phyloP scores from a whole-genome alignment of 1,140 invertebrate species.

The Ceratoteleas bidentatus region DNA sequence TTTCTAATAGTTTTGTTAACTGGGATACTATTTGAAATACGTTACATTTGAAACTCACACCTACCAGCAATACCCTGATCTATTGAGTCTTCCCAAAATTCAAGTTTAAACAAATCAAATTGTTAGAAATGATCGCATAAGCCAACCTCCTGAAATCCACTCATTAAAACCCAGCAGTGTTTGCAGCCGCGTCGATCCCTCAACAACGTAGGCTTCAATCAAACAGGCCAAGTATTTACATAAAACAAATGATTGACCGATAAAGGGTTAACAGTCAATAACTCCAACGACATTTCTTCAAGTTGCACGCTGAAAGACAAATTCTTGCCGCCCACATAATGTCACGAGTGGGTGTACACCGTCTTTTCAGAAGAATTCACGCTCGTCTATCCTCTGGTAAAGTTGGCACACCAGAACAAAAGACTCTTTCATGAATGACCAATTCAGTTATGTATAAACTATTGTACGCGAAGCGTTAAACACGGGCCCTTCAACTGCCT shows the following conservation, averaged over 20 bases:
- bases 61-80: no score
- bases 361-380: conserved; percentile 52
- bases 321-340: conserved; percentile 60
- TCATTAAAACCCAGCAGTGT: no score
- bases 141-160: no score
- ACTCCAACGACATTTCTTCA: conserved; percentile 44
- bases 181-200: no score
- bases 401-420: conserved; percentile 55
- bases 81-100: no score
- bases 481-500: conserved; percentile 32
- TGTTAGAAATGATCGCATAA: no score
- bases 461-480: conserved; percentile 54
- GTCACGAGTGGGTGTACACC: conserved; percentile 46
- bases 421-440: conserved; percentile 63
- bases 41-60: no score
- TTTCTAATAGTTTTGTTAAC: no score
- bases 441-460: conserved; percentile 60
- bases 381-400: conserved; percentile 37
- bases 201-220: conserved; percentile 2
- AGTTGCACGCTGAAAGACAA: conserved; percentile 48
- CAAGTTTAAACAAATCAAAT: no score
- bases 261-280: conserved; percentile 59
- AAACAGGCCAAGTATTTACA: conserved; percentile 40
- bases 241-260: conserved; percentile 54
- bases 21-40: no score